Percentiles rank a stretch among this genome's conserved stretches.
Conservation (phyloP, 1,140 invertebrate species). For the Piezodorus guildinii region DNA sequence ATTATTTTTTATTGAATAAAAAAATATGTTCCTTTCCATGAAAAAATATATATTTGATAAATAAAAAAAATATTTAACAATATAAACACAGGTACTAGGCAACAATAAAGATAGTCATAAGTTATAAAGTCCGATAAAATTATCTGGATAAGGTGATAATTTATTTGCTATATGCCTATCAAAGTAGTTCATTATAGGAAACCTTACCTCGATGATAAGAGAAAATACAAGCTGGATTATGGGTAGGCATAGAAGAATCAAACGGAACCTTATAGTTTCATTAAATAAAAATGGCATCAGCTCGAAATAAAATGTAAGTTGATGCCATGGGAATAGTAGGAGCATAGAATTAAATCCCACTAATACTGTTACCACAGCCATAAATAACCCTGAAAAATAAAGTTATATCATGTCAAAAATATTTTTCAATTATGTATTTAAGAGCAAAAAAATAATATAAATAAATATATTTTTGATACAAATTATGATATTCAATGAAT, state of each 20-base stretch:
- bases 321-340: constrained; percentile 31
- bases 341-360: constrained; percentile 31
- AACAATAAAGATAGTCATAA: too few relatives aligned
- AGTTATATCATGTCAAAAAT: too few relatives aligned
- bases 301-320: constrained; percentile 32
- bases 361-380: constrained; percentile 30
- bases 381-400: constrained; percentile 20
- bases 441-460: constrained; percentile 1
- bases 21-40: background rate
- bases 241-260: constrained; percentile 32
- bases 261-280: constrained; percentile 29
- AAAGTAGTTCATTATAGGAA: background rate
- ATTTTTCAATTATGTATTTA: too few relatives aligned
- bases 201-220: constrained; percentile 34
- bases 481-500: too few relatives aligned
- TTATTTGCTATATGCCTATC: too few relatives aligned
- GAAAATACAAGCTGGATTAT: constrained; percentile 32
- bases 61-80: background rate
- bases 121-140: too few relatives aligned
- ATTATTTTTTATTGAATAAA: background rate
- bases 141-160: too few relatives aligned
- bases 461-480: too few relatives aligned
- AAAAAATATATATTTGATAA: background rate
- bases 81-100: too few relatives aligned
- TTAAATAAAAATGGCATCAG: constrained; percentile 27